phyloP scores from a whole-genome alignment of 2,888 invertebrate species.

The Trimorus sp. region DNA sequence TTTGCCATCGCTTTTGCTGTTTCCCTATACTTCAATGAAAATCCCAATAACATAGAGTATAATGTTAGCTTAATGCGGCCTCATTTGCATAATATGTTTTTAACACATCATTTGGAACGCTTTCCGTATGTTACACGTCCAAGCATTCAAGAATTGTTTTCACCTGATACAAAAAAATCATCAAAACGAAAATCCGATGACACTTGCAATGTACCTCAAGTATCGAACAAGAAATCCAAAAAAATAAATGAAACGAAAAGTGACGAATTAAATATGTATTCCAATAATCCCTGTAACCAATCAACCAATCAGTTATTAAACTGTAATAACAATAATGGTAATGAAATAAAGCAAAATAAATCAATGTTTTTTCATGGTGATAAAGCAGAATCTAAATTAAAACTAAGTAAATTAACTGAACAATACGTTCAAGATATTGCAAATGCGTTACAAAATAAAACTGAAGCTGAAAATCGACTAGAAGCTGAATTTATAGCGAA shows the following conservation, averaged over 20 bases:
- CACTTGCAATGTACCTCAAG: no score
- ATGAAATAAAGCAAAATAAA: no score
- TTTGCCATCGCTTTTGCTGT: slow-evolving; percentile 9
- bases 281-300: no score
- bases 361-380: no score
- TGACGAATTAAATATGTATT: no score
- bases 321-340: no score
- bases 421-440: background rate
- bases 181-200: background rate
- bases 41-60: background rate
- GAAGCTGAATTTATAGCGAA: background rate
- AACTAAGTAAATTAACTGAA: background rate
- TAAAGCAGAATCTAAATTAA: background rate
- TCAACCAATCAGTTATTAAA: no score
- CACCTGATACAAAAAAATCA: background rate
- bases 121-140: background rate
- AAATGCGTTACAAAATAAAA: background rate
- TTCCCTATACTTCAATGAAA: background rate
- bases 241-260: no score
- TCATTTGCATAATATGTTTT: slow-evolving; percentile 12
- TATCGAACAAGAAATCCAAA: no score
- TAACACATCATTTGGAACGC: background rate
- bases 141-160: background rate
- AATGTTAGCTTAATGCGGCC: background rate
- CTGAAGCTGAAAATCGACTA: background rate